Conservation (phyloP, 2,797 vertebrate species). For the Gastrophryne carolinensis region DNA sequence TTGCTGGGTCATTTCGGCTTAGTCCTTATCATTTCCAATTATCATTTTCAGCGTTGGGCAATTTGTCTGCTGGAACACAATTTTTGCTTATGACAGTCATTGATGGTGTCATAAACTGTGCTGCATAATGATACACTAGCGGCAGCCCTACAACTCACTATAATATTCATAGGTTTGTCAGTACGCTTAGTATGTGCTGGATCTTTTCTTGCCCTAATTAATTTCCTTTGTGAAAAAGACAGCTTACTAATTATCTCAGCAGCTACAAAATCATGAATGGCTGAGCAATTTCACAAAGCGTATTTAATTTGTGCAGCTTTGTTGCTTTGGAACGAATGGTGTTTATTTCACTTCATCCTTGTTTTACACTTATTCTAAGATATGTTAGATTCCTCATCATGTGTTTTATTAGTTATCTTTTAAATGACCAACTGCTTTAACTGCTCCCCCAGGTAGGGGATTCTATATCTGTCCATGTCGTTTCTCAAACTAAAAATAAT, state of each 20-base stretch:
- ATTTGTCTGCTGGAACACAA: constrained; percentile 26
- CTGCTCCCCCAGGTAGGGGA: too few relatives aligned
- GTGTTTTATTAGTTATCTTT: background rate
- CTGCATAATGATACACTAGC: constrained; percentile 22
- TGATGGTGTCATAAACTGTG: constrained; percentile 34
- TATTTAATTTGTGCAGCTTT: constrained; percentile 4
- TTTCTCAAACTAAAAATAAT: too few relatives aligned
- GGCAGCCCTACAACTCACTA: constrained; percentile 5
- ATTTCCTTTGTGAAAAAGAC: constrained; percentile 24
- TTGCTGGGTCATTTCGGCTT: background rate
- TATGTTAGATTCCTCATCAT: background rate
- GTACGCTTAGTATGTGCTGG: constrained; percentile 6
- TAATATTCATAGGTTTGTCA: constrained; percentile 25
- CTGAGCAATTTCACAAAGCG: constrained; percentile 13
- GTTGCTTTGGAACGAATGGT: background rate
- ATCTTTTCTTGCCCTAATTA: constrained; percentile 40
- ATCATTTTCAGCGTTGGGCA: constrained; percentile 10
- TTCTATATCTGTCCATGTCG: too few relatives aligned
- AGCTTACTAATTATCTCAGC: constrained; percentile 44
- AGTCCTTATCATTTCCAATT: constrained; percentile 22
- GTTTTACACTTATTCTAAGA: background rate
- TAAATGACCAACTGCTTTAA: background rate
- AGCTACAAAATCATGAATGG: constrained; percentile 4
- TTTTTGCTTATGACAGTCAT: constrained; percentile 17
- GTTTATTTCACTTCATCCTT: background rate